Base-by-base conservation (phyloP, 2,888 invertebrate genomes). In the Philhelius pedissequus region DNA sequence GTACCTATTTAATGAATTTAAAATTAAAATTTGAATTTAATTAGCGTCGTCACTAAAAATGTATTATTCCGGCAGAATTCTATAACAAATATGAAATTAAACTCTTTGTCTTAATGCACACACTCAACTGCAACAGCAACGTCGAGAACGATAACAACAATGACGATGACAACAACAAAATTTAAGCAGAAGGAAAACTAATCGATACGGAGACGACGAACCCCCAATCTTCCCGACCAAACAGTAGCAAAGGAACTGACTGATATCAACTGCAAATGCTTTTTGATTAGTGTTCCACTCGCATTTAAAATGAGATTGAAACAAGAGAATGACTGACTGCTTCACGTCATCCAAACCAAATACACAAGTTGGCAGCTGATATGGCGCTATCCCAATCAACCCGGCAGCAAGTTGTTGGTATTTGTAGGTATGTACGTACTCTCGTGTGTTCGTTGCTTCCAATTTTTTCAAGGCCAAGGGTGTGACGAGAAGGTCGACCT, bases 381-480 rank as follows among this genome's bases (percentile, higher is more conserved):
- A 11, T 18, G 70, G 80, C 50, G 75, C 52, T 71, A 40, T 66
- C 60, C 38, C n/a, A 58, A 25, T 35, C n/a, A 30, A 60, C 38
- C 83, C 80, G 84, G 70, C 62, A 45, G 13, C 18, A 40, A 56
- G 48, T 20, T 60, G 30, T 30, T 30, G 4, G 4, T 30, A n/a
- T 45, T 20, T 11, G 35, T 79, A 64, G 35, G 30, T 48, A 62
- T 40, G 11, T 22, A 45, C 60, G 38, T 52, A 68, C 70, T 80
- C 83, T 75, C 70, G 62, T 68, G 15, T 74, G 50, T 68, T 32
- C 60, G 20, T 70, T 74, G 66, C 50, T 84, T 64, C 25, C 38
- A 66, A 54, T 43, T 35, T 66, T 84, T 80, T 73, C 84, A 84
- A 84, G 84, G 84, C 84, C 84, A 84, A 80, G 75, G 84, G 84